These are phyloP conservation scores for Leptopterna dolabrata DNA, from an alignment of 2,888 invertebrate genomes.

Conservation along the genomic window DNA sequence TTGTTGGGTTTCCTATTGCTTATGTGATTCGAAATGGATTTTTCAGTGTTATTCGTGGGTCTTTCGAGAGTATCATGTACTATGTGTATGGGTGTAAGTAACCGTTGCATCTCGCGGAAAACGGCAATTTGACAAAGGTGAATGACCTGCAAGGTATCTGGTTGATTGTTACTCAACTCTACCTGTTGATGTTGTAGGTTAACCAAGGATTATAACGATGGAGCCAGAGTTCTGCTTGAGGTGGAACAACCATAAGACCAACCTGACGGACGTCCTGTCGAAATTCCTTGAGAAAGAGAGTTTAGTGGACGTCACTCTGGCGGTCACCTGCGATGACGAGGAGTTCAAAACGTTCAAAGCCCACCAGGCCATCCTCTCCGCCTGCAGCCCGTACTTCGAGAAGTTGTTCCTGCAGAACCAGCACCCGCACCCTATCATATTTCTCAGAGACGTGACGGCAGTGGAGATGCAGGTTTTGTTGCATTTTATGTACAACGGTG, in stretches of 20 bases:
- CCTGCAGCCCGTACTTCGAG: slow-evolving; percentile 95
- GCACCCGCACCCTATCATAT: slow-evolving; percentile 92
- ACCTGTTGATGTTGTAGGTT: slow-evolving; percentile 55
- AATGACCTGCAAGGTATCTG: slow-evolving; percentile 57
- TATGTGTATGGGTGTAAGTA: not conserved
- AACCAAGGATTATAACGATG: slow-evolving; percentile 65
- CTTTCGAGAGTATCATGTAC: not conserved
- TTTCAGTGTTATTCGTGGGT: not conserved
- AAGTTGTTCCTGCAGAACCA: slow-evolving; percentile 86
- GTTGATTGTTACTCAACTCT: slow-evolving; percentile 47
- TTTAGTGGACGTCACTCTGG: slow-evolving; percentile 92
- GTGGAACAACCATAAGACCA: slow-evolving; percentile 94
- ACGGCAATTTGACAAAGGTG: slow-evolving; percentile 52
- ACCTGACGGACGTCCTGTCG: slow-evolving; percentile 89
- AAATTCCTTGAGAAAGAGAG: slow-evolving; percentile 88
- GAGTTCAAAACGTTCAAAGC: slow-evolving; percentile 79
- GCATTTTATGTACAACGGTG: slow-evolving; percentile 94
- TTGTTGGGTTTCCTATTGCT: slow-evolving; percentile 26
- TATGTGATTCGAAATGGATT: not conserved
- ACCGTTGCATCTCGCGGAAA: not conserved
- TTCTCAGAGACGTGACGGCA: slow-evolving; percentile 90
- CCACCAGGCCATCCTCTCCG: slow-evolving; percentile 92
- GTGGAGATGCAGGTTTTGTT: slow-evolving; percentile 89
- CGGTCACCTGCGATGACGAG: slow-evolving; percentile 87
- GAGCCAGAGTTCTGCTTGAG: slow-evolving; percentile 88